Conservation (phyloP, 2,888 invertebrate genomes). For the Callyntrura guangdongensis region DNA sequence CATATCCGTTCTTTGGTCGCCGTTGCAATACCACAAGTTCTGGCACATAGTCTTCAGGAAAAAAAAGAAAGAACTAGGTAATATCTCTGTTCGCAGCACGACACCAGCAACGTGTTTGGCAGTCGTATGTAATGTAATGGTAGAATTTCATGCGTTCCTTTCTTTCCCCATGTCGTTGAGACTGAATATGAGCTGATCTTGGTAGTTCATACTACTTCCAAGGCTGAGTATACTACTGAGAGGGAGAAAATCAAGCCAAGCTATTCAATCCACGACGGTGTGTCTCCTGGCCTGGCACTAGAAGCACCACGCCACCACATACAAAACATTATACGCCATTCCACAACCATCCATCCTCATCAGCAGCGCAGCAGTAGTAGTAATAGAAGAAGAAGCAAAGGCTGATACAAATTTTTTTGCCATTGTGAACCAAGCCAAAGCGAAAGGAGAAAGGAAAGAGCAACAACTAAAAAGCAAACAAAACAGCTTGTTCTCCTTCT, state of each 20-base stretch:
- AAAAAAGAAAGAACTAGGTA: constrained; percentile 37
- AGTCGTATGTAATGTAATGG: not conserved
- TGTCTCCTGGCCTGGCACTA: not conserved
- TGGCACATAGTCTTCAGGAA: not conserved
- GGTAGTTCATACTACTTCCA: constrained; percentile 9
- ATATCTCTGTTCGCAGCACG: not conserved
- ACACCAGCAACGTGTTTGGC: not conserved
- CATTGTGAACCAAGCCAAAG: not conserved
- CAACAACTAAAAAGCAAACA: constrained; percentile 64
- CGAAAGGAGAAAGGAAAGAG: constrained; percentile 55
- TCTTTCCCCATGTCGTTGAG: not conserved
- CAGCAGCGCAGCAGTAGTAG: not conserved
- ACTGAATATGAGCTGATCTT: not conserved
- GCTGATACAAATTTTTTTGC: too few relatives aligned
- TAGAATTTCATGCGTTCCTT: constrained; percentile 5
- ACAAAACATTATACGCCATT: not conserved
- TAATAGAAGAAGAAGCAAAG: not conserved
- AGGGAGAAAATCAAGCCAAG: not conserved
- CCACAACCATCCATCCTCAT: not conserved
- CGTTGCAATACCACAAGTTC: not conserved
- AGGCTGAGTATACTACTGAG: not conserved
- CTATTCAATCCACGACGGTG: too few relatives aligned
- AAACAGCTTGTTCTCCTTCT: constrained; percentile 67
- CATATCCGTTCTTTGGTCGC: constrained; percentile 18
- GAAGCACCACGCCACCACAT: not conserved